Percentiles rank a stretch among this genome's conserved stretches.
phyloP scores from a whole-genome alignment of 1,140 invertebrate genomes.

The Eulimnadia texana region DNA sequence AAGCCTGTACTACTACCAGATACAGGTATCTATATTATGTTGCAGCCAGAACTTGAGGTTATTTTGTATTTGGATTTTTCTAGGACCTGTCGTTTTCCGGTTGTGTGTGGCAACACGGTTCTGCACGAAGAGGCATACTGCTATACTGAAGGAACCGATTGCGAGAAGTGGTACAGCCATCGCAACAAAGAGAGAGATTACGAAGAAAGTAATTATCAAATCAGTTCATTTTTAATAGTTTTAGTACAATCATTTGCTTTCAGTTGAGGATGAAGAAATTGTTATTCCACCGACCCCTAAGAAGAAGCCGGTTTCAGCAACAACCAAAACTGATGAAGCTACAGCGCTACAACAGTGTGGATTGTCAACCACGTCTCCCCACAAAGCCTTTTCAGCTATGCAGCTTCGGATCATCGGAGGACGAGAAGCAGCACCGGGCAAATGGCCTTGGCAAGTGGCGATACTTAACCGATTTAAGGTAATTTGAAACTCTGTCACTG shows the following conservation, averaged over 20 bases:
- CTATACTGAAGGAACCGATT: slow-evolving; percentile 59
- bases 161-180: slow-evolving; percentile 48
- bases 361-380: slow-evolving; percentile 8
- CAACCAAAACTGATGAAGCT: neutral
- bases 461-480: slow-evolving; percentile 41
- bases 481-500: neutral
- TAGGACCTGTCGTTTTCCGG: slow-evolving; percentile 55
- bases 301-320: slow-evolving; percentile 3
- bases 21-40: slow-evolving; percentile 29
- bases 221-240: too few relatives aligned
- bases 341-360: slow-evolving; percentile 13
- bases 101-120: slow-evolving; percentile 54
- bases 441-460: slow-evolving; percentile 89
- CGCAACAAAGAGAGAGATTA: slow-evolving; percentile 17
- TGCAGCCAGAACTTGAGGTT: too few relatives aligned
- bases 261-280: neutral
- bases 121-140: slow-evolving; percentile 70
- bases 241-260: too few relatives aligned
- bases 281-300: slow-evolving; percentile 9
- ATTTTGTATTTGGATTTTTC: too few relatives aligned
- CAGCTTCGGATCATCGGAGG: slow-evolving; percentile 72
- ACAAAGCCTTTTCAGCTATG: slow-evolving; percentile 16
- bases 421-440: slow-evolving; percentile 50
- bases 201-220: slow-evolving; percentile 8
- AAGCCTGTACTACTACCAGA: slow-evolving; percentile 40